These are phyloP conservation scores for Leptinotarsa defecta DNA, from an alignment of 1,140 invertebrate genomes.

Conservation along the genomic window DNA sequence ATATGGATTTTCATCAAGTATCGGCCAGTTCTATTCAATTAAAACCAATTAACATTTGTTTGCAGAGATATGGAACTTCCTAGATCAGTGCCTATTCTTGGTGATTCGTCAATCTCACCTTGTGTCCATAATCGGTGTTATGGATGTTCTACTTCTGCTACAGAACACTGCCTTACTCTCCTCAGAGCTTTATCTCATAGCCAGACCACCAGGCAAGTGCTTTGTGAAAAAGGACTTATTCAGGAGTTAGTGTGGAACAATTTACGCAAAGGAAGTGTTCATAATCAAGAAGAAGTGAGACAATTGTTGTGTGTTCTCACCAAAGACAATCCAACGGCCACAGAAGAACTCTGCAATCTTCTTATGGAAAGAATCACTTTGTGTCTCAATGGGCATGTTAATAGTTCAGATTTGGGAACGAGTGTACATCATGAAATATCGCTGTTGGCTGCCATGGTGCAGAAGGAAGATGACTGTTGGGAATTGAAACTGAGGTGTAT, in stretches of 20 bases:
- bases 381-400: slow-evolving; percentile 66
- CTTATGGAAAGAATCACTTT: slow-evolving; percentile 82
- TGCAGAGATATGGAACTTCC: slow-evolving; percentile 54
- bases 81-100: slow-evolving; percentile 40
- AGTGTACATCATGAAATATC: slow-evolving; percentile 87
- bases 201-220: slow-evolving; percentile 72
- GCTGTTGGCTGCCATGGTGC: slow-evolving; percentile 82
- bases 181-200: slow-evolving; percentile 90
- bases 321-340: slow-evolving; percentile 84
- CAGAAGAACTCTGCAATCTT: slow-evolving; percentile 81
- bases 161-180: slow-evolving; percentile 92
- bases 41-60: neutral
- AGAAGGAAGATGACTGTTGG: slow-evolving; percentile 95
- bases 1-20: no score
- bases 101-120: slow-evolving; percentile 27
- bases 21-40: no score
- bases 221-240: slow-evolving; percentile 87
- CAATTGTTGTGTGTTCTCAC: slow-evolving; percentile 89
- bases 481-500: slow-evolving; percentile 89
- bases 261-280: slow-evolving; percentile 76
- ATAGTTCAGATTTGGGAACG: slow-evolving; percentile 66
- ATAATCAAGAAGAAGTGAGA: slow-evolving; percentile 84
- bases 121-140: slow-evolving; percentile 65
- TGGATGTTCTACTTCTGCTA: slow-evolving; percentile 83
- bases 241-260: slow-evolving; percentile 87